These are phyloP conservation scores for Aspidiotus destructor DNA, from an alignment of 2,888 invertebrate genomes.

Conservation along the genomic window DNA sequence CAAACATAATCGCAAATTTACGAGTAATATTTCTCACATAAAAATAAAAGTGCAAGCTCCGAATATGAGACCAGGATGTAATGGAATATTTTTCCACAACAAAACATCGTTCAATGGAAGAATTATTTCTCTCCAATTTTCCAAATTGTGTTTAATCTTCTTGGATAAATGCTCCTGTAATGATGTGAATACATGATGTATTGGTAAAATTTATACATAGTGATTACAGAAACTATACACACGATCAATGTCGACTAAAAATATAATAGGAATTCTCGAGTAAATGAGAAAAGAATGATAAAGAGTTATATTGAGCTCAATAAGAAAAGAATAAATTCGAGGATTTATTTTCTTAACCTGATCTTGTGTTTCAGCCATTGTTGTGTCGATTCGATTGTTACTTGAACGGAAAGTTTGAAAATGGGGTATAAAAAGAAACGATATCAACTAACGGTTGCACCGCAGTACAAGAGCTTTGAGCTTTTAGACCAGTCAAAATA, in stretches of 20 bases:
- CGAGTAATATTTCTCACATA: constrained; percentile 14
- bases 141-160: constrained; percentile 21
- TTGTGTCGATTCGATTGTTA: no score
- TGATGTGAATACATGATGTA: neutral
- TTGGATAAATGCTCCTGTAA: constrained; percentile 20
- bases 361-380: constrained; percentile 6
- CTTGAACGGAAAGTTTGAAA: no score
- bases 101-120: constrained; percentile 20
- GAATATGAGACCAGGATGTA: constrained; percentile 21
- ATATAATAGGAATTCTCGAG: neutral
- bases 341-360: constrained; percentile 1
- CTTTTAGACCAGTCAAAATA: no score
- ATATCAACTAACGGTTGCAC: no score
- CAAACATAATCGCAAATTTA: neutral
- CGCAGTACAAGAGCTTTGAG: no score
- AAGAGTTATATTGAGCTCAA: neutral
- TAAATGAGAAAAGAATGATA: neutral
- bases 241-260: neutral
- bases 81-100: constrained; percentile 18
- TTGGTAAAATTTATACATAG: neutral
- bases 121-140: constrained; percentile 30
- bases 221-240: no score
- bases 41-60: constrained; percentile 15
- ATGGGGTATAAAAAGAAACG: no score
- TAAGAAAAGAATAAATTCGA: neutral